These are phyloP conservation scores for Synanceia verrucosa DNA, from an alignment of 2,797 vertebrate species.

Conservation along the genomic window DNA sequence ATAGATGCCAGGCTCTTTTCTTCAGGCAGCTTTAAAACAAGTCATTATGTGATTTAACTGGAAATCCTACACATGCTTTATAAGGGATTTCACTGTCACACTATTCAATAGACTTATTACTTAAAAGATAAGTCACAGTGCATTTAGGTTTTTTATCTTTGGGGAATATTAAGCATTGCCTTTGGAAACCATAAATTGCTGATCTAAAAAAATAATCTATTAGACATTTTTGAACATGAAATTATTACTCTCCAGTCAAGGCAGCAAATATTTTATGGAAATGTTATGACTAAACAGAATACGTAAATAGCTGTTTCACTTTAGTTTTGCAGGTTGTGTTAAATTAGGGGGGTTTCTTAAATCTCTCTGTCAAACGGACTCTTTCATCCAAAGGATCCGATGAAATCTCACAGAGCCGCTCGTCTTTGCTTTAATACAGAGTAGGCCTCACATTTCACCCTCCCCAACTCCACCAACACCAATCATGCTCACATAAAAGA, in stretches of 20 bases:
- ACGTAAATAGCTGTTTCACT: constrained; percentile 17
- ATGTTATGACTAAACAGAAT: constrained; percentile 21
- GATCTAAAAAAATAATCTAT: constrained; percentile 1
- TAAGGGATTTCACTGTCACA: constrained; percentile 4
- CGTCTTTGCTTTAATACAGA: constrained; percentile 49
- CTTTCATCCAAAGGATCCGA: constrained; percentile 55
- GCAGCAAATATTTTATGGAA: constrained; percentile 1
- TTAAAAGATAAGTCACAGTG: neutral
- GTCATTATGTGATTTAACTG: constrained; percentile 7
- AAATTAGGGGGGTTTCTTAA: constrained; percentile 41
- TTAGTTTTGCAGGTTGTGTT: constrained; percentile 36
- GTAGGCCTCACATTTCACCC: constrained; percentile 33
- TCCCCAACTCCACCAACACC: neutral
- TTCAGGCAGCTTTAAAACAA: neutral
- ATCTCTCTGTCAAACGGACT: constrained; percentile 45
- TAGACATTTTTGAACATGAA: constrained; percentile 19
- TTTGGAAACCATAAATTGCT: constrained; percentile 1
- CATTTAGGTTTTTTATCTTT: neutral
- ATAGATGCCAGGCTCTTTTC: neutral
- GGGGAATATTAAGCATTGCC: constrained; percentile 9
- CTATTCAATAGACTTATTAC: constrained; percentile 13
- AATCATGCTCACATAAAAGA: constrained; percentile 40
- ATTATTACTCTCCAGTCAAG: neutral
- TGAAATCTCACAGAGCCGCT: constrained; percentile 52
- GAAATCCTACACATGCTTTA: neutral